Evolutionary conservation across 1,140 invertebrate species (phyloP).

Genomic region (Lithobius niger): DNA sequence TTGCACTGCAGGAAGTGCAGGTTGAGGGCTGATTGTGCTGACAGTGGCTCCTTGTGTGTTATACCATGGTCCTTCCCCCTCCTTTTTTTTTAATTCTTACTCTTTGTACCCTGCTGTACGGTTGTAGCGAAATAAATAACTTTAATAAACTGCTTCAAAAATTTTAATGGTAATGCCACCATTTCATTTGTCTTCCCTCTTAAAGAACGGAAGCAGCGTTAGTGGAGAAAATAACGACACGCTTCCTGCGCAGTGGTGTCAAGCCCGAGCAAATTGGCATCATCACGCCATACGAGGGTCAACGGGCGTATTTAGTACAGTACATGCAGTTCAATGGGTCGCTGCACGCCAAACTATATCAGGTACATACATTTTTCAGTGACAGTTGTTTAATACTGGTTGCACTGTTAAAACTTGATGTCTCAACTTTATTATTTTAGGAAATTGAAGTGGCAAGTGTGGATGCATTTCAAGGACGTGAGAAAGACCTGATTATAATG

Average conservation of each 20-base stretch:
- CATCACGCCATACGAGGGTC: slow-evolving; percentile 98
- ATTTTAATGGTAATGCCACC: neutral
- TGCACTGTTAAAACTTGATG: neutral
- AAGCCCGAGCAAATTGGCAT: slow-evolving; percentile 99
- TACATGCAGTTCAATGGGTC: slow-evolving; percentile 99
- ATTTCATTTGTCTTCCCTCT: neutral
- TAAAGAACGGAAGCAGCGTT: slow-evolving; percentile 88
- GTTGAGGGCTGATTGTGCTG: too few species aligned
- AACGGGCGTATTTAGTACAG: slow-evolving; percentile 92
- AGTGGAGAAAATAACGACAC: slow-evolving; percentile 92
- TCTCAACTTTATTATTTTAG: slow-evolving; percentile 19
- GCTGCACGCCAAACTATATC: slow-evolving; percentile 89
- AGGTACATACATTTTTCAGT: slow-evolving; percentile 35
- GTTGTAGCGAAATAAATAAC: too few species aligned
- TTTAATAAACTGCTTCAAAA: neutral
- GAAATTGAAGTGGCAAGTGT: slow-evolving; percentile 99
- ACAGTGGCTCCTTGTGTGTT: too few species aligned
- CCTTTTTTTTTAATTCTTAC: slow-evolving; percentile 2
- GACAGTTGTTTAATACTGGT: neutral
- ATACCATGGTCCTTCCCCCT: too few species aligned
- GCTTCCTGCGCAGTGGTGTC: slow-evolving; percentile 84
- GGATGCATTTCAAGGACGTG: slow-evolving; percentile 88
- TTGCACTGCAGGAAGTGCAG: too few species aligned
- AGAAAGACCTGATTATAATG: slow-evolving; percentile 96
- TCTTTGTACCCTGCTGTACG: too few species aligned